Base-by-base conservation (phyloP, 2,797 vertebrate genomes). In the Diceros bicornis region DNA sequence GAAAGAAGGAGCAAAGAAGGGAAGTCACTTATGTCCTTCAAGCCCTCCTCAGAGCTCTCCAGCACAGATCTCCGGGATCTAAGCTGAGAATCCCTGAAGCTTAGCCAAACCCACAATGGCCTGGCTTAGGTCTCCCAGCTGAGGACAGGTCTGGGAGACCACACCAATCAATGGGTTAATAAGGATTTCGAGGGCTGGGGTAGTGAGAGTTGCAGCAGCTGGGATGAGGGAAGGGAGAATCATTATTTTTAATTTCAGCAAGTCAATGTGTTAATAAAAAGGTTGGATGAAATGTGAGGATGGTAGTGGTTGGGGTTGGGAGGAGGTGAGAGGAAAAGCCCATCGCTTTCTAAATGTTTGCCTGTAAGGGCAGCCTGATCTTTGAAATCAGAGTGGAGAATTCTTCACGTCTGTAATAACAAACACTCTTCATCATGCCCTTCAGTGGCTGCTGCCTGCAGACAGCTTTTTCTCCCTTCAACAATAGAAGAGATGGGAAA, bases 231-330 rank as follows among this genome's bases (percentile, higher is more conserved):
- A 89, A 83, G 4, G 93, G 89, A 71, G 97, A 97, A 98, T 98
- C 98, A 98, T 98, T 98, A 98, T 98, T 98, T 98, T 98, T 98
- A 98, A 98, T 98, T 98, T 98, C 98, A 98, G 97, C 95, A 98
- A 98, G 98, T 98, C 97, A 95, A 94, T 97, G 98, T 97, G 92
- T 96, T 98, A 97, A 98, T 97, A 98, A 97, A 94, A 86, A 84
- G 84, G 85, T 4, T 82, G 84, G 87, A 34, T 44, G 50, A 86
- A 32, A 72, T 41, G 37, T 16, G 64, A 91, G 74, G 68, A 50
- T 1, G 11, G 79, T 18, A 97, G 89, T 95, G 90, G 59, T n/a
- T 91, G 94, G 55, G 52, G 64, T 59, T 6, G 11, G 41, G 34
- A 77, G 89, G 84, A 89, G 50, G 94, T 91, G 11, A 27, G 77